A percentile compares a stretch with the other conserved stretches of the same genome.
Conservation (phyloP, 1,140 invertebrate genomes). For the Neodiprion virginianus region DNA sequence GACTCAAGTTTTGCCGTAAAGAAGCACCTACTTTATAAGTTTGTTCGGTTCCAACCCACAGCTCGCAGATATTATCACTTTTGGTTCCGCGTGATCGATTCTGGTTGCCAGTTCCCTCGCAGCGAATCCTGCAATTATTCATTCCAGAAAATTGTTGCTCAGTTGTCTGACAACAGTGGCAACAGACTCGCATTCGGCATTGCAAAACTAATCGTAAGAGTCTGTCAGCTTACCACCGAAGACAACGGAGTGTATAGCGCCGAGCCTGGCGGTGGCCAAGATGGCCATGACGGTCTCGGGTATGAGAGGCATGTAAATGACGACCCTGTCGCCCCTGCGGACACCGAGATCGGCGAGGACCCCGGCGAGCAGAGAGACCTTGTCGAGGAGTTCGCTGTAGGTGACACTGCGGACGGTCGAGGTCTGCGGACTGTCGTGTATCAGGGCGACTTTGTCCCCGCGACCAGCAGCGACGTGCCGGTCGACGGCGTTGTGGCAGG, state of each 20-base stretch:
- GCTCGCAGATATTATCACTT: constrained; percentile 87
- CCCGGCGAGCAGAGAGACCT: constrained; percentile 80
- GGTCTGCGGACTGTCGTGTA: constrained; percentile 90
- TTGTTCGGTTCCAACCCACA: constrained; percentile 89
- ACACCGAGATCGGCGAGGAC: constrained; percentile 78
- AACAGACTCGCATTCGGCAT: neutral
- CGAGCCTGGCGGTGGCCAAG: constrained; percentile 81
- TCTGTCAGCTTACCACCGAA: constrained; percentile 75
- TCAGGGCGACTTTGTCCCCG: constrained; percentile 81
- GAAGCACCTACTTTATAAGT: constrained; percentile 71
- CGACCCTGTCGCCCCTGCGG: constrained; percentile 76
- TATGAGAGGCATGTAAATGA: constrained; percentile 93
- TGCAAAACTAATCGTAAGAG: neutral
- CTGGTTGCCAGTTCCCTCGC: constrained; percentile 83
- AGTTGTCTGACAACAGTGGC: neutral
- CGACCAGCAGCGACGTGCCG: constrained; percentile 82
- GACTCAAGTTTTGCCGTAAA: no score
- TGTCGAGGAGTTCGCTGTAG: constrained; percentile 80
- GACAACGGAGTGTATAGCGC: constrained; percentile 87
- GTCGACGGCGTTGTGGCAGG: constrained; percentile 92
- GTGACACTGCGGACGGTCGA: constrained; percentile 77
- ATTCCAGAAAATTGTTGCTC: constrained; percentile 16
- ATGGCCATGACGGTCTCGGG: constrained; percentile 88
- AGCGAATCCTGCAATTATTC: constrained; percentile 75
- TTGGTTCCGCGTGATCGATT: constrained; percentile 88